Conservation (phyloP, 2,113 vertebrate species). For the Genyomyrus donnyi region DNA sequence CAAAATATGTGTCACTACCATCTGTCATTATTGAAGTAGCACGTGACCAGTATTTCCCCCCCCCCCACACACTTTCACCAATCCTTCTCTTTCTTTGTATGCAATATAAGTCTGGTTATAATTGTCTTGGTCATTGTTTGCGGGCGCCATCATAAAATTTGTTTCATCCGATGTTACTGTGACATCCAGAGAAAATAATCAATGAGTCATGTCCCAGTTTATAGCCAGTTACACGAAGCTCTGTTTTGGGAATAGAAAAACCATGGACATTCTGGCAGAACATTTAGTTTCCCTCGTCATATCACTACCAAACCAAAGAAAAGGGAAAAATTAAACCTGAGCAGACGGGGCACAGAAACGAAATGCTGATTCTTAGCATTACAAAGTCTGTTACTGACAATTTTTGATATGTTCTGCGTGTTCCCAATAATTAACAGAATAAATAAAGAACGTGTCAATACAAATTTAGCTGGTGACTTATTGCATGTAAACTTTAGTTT, state of each 20-base stretch:
- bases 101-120: not conserved
- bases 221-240: slow-evolving; percentile 44
- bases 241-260: slow-evolving; percentile 1
- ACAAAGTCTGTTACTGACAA: not conserved
- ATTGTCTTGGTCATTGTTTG: not conserved
- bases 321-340: not conserved
- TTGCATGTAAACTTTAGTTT: not conserved
- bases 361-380: not conserved
- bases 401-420: not conserved
- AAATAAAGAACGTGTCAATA: not conserved
- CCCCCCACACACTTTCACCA: not conserved
- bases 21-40: slow-evolving; percentile 40
- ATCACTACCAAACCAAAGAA: not conserved
- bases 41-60: slow-evolving; percentile 8
- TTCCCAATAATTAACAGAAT: not conserved
- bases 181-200: slow-evolving; percentile 38
- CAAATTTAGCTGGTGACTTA: not conserved
- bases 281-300: not conserved
- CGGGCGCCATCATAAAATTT: slow-evolving; percentile 5
- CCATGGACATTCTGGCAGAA: not conserved
- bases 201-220: slow-evolving; percentile 65
- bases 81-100: not conserved
- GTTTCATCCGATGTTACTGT: slow-evolving; percentile 24
- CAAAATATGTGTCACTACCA: slow-evolving; percentile 36
- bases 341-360: not conserved